Base-by-base conservation (phyloP, 1,140 invertebrate genomes). In the Drosophila oshimai region DNA sequence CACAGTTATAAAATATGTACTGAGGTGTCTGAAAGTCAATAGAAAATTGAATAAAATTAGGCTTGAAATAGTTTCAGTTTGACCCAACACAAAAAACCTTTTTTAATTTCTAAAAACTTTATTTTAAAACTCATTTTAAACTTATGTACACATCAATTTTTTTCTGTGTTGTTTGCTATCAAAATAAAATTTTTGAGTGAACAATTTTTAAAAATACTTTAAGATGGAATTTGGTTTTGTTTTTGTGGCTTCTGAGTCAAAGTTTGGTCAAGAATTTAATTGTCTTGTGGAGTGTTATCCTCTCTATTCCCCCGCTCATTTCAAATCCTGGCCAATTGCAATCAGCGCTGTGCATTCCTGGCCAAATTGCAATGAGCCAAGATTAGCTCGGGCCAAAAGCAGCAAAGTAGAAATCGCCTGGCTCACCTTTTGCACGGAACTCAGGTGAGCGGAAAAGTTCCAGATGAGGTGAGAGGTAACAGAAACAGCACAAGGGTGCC, bases 311-410 rank as follows among this genome's bases (percentile, higher is more conserved):
- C 31, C 6, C 5, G n/a, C n/a, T 22, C 12, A 22, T 18, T 18
- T 29, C 58, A 18, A 65, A 39, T n/a, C 33, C 34, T 31, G n/a
- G 34, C 29, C 72, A 60, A 53, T 24, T 41, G 51, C 72, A 69
- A 68, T 60, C 72, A 47, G 50, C 45, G 31, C 41, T 31, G 44
- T 36, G 34, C 45, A 72, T 53, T 72, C 34, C 54, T 55, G 17
- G 41, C 61, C 81, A 75, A 86, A 86, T 75, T 75, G 75, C 78
- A 68, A 72, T 65, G 58, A 68, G 72, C 71, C 33, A 61, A 76
- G 75, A 84, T 86, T 86, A 84, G 79, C 54, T 31, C 15, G n/a
- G 36, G 34, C 54, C 44, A 44, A 31, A 41, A 54, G 24, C n/a
- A 46, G 20, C n/a, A 28, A 46, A 18, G 24, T 28, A 10, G 29